These are phyloP conservation scores for Lepidochrysops patricia DNA, from an alignment of 2,888 invertebrate genomes.

Conservation along the genomic window DNA sequence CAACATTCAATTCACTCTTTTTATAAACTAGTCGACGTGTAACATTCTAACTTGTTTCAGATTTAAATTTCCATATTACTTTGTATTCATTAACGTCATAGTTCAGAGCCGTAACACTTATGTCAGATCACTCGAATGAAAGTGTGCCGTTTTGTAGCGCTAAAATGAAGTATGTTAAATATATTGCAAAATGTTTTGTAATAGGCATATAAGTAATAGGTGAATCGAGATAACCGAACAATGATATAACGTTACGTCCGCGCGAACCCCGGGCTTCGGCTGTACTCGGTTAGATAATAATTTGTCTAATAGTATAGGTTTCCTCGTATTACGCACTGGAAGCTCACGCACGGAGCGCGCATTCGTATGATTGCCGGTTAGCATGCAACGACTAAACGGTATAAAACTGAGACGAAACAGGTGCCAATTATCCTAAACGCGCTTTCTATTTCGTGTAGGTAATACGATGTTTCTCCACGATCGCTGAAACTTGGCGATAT, in stretches of 20 bases:
- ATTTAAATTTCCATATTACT: background rate
- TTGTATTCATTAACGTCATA: background rate
- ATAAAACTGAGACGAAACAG: conserved; percentile 20
- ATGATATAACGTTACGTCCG: conserved; percentile 24
- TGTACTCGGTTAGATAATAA: conserved; percentile 49
- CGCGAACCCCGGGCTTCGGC: conserved; percentile 18
- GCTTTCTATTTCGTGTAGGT: background rate
- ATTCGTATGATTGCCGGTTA: conserved; percentile 34
- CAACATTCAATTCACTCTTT: background rate
- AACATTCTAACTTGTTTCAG: background rate
- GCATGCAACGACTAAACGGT: conserved; percentile 35
- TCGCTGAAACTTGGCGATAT: conserved; percentile 9
- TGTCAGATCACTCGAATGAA: background rate
- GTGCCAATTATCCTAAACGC: background rate
- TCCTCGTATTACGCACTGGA: conserved; percentile 52
- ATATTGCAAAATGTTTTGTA: conserved; percentile 20
- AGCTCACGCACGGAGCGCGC: conserved; percentile 31
- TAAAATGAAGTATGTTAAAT: conserved; percentile 13
- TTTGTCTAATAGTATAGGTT: conserved; percentile 37
- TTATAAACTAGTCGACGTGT: background rate
- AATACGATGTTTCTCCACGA: background rate
- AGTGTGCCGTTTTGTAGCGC: background rate
- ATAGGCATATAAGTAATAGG: conserved; percentile 19
- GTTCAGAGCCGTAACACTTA: background rate
- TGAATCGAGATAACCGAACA: conserved; percentile 26